Evolutionary conservation across 2,888 invertebrate species (phyloP).

Genomic region (Agonum fuliginosum): DNA sequence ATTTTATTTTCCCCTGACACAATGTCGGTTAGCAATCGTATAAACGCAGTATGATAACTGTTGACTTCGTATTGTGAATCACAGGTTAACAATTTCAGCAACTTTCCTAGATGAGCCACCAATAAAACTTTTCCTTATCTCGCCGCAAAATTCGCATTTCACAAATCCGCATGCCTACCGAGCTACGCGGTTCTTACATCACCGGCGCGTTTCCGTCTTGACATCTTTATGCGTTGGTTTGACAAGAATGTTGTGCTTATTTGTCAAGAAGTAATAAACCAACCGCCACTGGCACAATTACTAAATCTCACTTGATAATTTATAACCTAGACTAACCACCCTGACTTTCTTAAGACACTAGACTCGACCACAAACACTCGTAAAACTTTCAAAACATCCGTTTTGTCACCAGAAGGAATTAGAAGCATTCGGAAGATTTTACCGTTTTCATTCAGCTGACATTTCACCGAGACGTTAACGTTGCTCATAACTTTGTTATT

Average conservation of each 20-base stretch:
- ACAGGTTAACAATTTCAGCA: no score
- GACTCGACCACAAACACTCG: constrained; percentile 3
- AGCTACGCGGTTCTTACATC: neutral
- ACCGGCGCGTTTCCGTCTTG: neutral
- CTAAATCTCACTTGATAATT: constrained; percentile 4
- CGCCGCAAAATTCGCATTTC: no score
- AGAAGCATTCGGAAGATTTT: neutral
- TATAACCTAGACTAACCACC: constrained; percentile 1
- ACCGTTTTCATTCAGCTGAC: no score
- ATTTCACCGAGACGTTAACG: no score
- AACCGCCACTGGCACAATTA: constrained; percentile 6
- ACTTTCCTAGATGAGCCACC: no score
- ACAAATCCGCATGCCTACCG: constrained; percentile 17
- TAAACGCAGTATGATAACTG: no score
- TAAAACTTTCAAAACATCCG: constrained; percentile 22
- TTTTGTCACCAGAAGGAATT: constrained; percentile 31
- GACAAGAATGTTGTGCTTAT: constrained; percentile 23
- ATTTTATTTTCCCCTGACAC: no score
- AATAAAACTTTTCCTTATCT: no score
- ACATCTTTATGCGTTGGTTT: constrained; percentile 23
- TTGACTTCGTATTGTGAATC: no score
- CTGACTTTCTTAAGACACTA: neutral
- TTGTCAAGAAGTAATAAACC: no score
- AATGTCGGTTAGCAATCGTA: no score
- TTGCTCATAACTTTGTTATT: no score